Base-by-base conservation (phyloP, 2,113 vertebrate genomes). In the Lutjanus erythropterus region DNA sequence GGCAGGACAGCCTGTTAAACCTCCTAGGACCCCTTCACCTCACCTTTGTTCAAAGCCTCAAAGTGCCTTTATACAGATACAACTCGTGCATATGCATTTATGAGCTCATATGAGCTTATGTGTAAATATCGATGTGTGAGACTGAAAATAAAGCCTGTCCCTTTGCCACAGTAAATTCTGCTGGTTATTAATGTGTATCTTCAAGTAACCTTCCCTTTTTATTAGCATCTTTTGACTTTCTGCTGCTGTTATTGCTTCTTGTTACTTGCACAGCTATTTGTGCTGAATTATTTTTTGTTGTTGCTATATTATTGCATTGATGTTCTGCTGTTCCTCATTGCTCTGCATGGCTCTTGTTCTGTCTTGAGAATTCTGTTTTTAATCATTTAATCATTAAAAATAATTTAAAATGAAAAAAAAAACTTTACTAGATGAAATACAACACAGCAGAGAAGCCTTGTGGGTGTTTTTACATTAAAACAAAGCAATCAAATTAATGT, bases 1-100 rank as follows among this genome's bases (percentile, higher is more conserved):
- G 86, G 83, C 84, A 89, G 80, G 72, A 84, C 68, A 76, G 73
- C 56, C 74, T 70, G 74, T 84, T 78, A 89, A 88, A 70, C 78
- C 71, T 84, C 77, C n/a, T 27, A 75, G 79, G 86, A 79, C 71
- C 49, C 73, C 53, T 72, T 66, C 75, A 55, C n/a, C 78, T 87
- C 67, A 80, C 64, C 61, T 89, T 86, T 86, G 75, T 83, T 87
- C 70, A 73, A 74, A 39, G 27, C 39, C 50, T 84, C 71, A 86
- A 85, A 84, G 78, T 53, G 52, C 55, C 75, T 89, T 74, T 72
- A 60, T 21, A 49, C 33, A 69, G 7, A 33, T 59, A 61, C 55
- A 78, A 8, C 49, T 53, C 6, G 7, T 37, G 41, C 29, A 2
- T 49, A 16, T 75, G 25, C 14, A 39, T 71, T 44, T 27, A 39